Base-by-base conservation (phyloP, 2,888 invertebrate species). In the Oscheius sp. region DNA sequence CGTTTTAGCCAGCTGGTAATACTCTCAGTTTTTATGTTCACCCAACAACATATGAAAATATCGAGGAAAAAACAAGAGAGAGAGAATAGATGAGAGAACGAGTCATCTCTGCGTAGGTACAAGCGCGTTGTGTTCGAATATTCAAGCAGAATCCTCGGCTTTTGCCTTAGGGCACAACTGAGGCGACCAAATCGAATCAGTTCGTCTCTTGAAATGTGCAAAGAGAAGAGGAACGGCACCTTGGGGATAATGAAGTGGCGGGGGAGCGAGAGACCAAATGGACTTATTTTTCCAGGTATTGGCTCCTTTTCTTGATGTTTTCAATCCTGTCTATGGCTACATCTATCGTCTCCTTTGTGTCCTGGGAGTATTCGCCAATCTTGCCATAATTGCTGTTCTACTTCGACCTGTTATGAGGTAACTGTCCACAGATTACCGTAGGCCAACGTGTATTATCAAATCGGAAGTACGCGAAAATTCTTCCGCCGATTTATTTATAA, bases 291-390 rank as follows among this genome's bases (percentile, higher is more conserved):
- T 61, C 12, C 61, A 61, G 61, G 43, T 21, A 12, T 18, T 61
- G 61, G n/a, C 21, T 9, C 61, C 61, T 7, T 61, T 61, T 43
- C 43, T 61, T 9, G 61, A 43, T 7, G 21, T 43, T 12, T 61
- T 61, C 61, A 45, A 61, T n/a, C 61, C 61, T 2, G 58, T 86
- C 69, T 85, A 86, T 76, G 76, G 70, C 61, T 82, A 82, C 73
- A 72, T 83, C 69, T 84, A 85, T 76, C 78, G 79, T 18, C 69
- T 82, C 29, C 76, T 87, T 16, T 87, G 87, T 74, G 76, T 86
- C 55, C 49, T 84, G 66, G 87, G 87, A 25, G 87, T 87, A 18
- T 76, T 87, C 46, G 84, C 87, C 49, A 87, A 87, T 77, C 77
- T 82, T 53, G 82, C 84, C 49, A 83, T 86, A 55, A 76, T 80